Conservation (phyloP, 2,797 vertebrate genomes). For the Cossypha polioptera region DNA sequence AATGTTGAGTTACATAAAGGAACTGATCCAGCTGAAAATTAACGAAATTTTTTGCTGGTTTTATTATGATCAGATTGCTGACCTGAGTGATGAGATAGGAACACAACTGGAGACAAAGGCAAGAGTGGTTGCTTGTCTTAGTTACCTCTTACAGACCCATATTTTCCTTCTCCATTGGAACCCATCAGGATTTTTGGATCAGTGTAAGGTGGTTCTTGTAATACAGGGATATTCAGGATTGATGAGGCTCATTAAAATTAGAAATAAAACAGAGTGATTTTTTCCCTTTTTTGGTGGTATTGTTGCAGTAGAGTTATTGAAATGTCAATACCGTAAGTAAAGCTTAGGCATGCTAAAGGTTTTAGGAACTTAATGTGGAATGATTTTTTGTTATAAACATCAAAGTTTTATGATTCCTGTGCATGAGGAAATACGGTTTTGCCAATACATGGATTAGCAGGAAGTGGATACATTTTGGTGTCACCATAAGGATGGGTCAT, state of each 20-base stretch:
- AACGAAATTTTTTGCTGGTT: neutral
- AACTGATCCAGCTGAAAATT: constrained; percentile 6
- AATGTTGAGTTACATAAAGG: neutral
- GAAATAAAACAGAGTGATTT: neutral
- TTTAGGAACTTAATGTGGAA: neutral
- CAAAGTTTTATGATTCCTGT: neutral
- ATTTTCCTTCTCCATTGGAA: neutral
- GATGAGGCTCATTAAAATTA: neutral
- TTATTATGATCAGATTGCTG: neutral
- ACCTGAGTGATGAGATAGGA: neutral
- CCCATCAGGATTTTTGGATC: neutral
- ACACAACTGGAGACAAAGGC: neutral
- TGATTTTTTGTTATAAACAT: neutral
- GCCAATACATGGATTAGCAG: neutral
- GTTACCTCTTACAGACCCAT: neutral
- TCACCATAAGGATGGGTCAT: neutral
- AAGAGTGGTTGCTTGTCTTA: neutral
- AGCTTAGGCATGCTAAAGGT: neutral
- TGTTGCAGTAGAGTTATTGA: neutral
- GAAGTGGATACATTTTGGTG: neutral
- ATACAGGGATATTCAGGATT: neutral
- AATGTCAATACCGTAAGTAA: neutral
- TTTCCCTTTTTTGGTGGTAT: rapidly evolving
- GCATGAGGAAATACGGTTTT: neutral
- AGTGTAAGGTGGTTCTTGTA: neutral